phyloP scores from a whole-genome alignment of 2,888 invertebrate genomes.

The Sinohyriopsis cumingii region DNA sequence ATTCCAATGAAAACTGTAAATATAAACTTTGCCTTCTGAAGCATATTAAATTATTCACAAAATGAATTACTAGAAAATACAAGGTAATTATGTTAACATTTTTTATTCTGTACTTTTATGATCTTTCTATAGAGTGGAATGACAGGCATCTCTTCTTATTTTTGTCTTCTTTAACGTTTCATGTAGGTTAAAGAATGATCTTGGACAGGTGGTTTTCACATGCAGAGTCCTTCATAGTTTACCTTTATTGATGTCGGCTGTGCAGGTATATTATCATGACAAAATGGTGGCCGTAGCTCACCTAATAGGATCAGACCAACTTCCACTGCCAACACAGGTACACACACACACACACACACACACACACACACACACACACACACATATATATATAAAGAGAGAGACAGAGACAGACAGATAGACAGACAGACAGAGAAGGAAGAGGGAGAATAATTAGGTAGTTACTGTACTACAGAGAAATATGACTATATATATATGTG shows the following conservation, averaged over 20 bases:
- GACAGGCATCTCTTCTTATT: neutral
- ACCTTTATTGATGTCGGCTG: slow-evolving; percentile 72
- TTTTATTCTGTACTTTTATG: neutral
- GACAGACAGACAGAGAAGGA: too few species aligned
- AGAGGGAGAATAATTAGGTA: too few species aligned
- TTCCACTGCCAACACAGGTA: slow-evolving; percentile 68
- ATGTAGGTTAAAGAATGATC: slow-evolving; percentile 64
- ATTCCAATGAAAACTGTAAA: too few species aligned
- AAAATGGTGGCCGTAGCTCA: slow-evolving; percentile 73
- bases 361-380: too few species aligned
- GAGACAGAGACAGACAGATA: too few species aligned
- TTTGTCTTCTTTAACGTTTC: neutral
- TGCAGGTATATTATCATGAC: slow-evolving; percentile 72
- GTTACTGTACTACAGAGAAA: too few species aligned
- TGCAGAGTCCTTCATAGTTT: slow-evolving; percentile 73
- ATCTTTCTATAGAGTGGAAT: neutral
- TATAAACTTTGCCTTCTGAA: too few species aligned
- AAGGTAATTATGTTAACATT: neutral
- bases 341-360: too few species aligned
- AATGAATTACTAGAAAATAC: neutral
- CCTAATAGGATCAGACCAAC: slow-evolving; percentile 73
- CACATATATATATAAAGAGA: too few species aligned
- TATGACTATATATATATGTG: too few species aligned
- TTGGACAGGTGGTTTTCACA: slow-evolving; percentile 66
- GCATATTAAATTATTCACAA: too few species aligned